A percentile compares a stretch with the other conserved stretches of the same genome.
These are phyloP conservation scores for Laticauda laticaudata DNA, from an alignment of 2,113 vertebrate genomes.

Conservation along the genomic window DNA sequence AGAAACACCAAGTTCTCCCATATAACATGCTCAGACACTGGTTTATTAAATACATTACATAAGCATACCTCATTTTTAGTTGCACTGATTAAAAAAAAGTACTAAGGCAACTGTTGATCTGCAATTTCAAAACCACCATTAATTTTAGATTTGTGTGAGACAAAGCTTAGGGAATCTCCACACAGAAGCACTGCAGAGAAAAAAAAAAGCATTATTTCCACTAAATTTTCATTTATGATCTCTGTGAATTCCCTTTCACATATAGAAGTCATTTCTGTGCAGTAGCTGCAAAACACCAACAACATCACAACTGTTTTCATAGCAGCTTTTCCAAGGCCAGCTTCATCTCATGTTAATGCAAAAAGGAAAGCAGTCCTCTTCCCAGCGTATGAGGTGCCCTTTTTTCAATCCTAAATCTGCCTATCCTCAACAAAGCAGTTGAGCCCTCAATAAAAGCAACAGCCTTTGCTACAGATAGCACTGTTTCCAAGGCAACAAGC, in stretches of 20 bases:
- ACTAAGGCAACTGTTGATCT: not conserved
- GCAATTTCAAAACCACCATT: not conserved
- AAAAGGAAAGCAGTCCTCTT: not conserved
- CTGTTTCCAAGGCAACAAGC: conserved; percentile 35
- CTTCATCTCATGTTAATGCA: not conserved
- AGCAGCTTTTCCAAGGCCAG: not conserved
- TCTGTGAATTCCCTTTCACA: not conserved
- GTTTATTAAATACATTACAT: not conserved
- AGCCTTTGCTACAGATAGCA: conserved; percentile 22
- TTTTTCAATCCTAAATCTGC: not conserved
- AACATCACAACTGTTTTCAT: not conserved
- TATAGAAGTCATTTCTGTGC: not conserved
- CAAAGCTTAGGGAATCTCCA: not conserved
- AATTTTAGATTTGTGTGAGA: not conserved
- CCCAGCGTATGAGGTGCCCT: not conserved
- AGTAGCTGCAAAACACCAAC: not conserved
- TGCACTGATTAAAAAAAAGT: not conserved
- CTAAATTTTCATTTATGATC: not conserved
- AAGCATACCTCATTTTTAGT: not conserved
- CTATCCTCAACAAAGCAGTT: conserved; percentile 11
- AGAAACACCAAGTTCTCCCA: not conserved
- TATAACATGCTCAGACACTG: not conserved
- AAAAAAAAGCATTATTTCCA: not conserved
- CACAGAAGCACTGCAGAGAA: not conserved
- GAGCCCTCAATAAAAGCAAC: conserved; percentile 10